Evolutionary conservation across 1,140 invertebrate species (phyloP).

Genomic region (Drosophila elegans): DNA sequence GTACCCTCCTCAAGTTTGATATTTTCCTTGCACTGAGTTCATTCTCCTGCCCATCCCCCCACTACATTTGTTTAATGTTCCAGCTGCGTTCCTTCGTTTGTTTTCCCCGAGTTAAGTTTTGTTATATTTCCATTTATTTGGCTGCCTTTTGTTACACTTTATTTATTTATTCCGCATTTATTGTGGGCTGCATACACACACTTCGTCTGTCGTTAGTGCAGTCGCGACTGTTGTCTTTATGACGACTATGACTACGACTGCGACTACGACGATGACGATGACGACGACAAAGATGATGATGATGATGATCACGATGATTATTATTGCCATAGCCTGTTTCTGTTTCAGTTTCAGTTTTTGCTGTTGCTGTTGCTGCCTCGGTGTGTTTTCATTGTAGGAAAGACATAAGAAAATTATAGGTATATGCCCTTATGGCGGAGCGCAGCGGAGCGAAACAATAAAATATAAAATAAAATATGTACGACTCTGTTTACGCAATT

Average conservation of each 20-base stretch:
- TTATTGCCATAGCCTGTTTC: slow-evolving; percentile 49
- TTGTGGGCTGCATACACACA: slow-evolving; percentile 61
- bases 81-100: slow-evolving; percentile 48
- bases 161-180: slow-evolving; percentile 82
- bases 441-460: slow-evolving; percentile 84
- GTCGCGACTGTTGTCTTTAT: slow-evolving; percentile 73
- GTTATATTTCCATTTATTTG: slow-evolving; percentile 80
- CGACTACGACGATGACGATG: slow-evolving; percentile 25
- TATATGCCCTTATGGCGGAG: slow-evolving; percentile 83
- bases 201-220: slow-evolving; percentile 73
- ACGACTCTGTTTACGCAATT: slow-evolving; percentile 82
- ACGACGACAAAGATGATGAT: slow-evolving; percentile 34
- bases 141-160: slow-evolving; percentile 80
- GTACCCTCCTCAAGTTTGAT: neutral
- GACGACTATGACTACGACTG: slow-evolving; percentile 42
- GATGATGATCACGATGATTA: slow-evolving; percentile 54
- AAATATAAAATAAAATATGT: slow-evolving; percentile 84
- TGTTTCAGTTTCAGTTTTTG: slow-evolving; percentile 35
- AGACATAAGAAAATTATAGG: slow-evolving; percentile 84
- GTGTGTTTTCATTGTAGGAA: slow-evolving; percentile 77
- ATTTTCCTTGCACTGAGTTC: slow-evolving; percentile 2
- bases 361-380: slow-evolving; percentile 29
- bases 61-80: slow-evolving; percentile 42
- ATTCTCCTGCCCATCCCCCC: slow-evolving; percentile 21
- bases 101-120: slow-evolving; percentile 70